Conservation (phyloP, 2,888 invertebrate species). For the Cataglyphis rosenhaueri region DNA sequence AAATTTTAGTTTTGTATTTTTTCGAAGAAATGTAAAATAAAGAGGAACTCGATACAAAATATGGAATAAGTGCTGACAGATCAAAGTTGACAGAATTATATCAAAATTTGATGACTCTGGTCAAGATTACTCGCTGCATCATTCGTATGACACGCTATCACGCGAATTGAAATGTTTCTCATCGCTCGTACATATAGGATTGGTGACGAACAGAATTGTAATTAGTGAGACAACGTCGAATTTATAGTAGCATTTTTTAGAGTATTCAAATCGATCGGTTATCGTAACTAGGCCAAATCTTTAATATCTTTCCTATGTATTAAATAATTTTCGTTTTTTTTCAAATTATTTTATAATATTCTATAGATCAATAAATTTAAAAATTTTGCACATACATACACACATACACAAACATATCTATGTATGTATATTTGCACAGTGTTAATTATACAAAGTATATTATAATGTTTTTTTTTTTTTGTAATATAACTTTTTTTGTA, state of each 20-base stretch:
- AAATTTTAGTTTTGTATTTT: neutral
- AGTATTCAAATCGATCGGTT: constrained; percentile 29
- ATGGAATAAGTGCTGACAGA: neutral
- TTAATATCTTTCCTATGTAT: neutral
- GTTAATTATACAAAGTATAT: neutral
- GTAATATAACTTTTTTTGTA: neutral
- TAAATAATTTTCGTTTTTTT: constrained; percentile 2
- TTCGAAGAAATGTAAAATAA: neutral
- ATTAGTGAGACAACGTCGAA: constrained; percentile 72
- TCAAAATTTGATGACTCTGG: constrained; percentile 35
- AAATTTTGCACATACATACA: too few species aligned
- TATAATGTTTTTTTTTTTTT: neutral
- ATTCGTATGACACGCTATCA: constrained; percentile 31
- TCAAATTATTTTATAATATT: neutral
- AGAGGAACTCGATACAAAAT: neutral
- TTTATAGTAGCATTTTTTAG: constrained; percentile 66
- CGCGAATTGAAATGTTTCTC: constrained; percentile 39
- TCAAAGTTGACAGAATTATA: constrained; percentile 23
- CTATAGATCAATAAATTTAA: neutral
- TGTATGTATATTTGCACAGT: neutral
- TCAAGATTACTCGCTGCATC: constrained; percentile 31
- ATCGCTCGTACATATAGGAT: constrained; percentile 46
- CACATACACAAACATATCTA: too few species aligned
- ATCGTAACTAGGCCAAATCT: constrained; percentile 42
- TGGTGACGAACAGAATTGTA: constrained; percentile 57